Evolutionary conservation across 1,140 invertebrate species (phyloP), one percentile per base, ranked within the genome.

Genomic region (Micrasema longulum): DNA sequence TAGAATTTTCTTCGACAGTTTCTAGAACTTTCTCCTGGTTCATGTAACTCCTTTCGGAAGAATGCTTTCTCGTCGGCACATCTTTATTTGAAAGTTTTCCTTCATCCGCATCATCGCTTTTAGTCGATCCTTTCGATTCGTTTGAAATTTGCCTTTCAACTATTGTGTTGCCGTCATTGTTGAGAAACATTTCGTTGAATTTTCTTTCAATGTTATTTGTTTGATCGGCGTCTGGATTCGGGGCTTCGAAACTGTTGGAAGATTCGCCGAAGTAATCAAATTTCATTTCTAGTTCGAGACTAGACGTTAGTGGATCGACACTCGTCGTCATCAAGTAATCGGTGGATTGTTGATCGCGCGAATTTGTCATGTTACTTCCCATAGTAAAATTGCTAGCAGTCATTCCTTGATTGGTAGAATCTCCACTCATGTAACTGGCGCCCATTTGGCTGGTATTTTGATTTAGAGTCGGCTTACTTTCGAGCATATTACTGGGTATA

Each of bases 181-280:
- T 69, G 10, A 69, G n/a, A 48, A 75, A 69, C 69, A 72, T 68
- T 7, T 71, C 66, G 23, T 75, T 23, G 9, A 70, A 53, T 14
- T 50, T 50, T 22, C 65, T 47, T 43, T 71, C 69, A 10, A 71
- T 50, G 47, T 55, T 38, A n/a, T 18, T 31, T 38, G n/a, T 67
- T 53, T 60, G 36, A 50, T 41, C 36, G 43, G 48, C 77, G 5
- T 83, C 82, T n/a, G n/a, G n/a, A n/a, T n/a, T n/a, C n/a, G n/a
- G n/a, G n/a, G n/a, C n/a, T n/a, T n/a, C n/a, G 20, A 83, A 53
- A 78, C 82, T 82, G 0, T 78, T 80, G 1, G 80, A 80, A 0
- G 82, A 82, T 72, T 85, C 84, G 1, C 83, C 84, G 45, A 85
- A 85, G 77, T 85, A 83, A 76, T 85, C 84, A 69, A 85, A 85